Evolutionary conservation across 2,888 invertebrate species (phyloP), one percentile per base, ranked within the genome.

Genomic region (Caenorhabditis sulstoni): DNA sequence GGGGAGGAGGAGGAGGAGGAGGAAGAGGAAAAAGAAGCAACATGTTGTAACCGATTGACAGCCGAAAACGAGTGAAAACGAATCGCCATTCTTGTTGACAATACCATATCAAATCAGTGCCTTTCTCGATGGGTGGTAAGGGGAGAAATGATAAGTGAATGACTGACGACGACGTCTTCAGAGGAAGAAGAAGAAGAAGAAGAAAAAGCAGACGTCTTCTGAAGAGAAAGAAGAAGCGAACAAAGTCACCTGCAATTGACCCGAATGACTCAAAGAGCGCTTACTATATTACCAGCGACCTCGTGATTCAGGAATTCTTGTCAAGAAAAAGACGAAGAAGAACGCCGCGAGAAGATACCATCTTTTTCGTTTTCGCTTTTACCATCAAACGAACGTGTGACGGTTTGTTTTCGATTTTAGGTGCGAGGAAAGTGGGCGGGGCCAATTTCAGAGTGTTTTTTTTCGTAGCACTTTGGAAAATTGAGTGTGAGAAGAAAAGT

Each of bases 11-110:
- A n/a, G n/a, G 39, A 22, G 23, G 20, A n/a, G 35, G 53, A 41
- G 47, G 20, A 16, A 16, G 20, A 9, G 14, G 20, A 5, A 16
- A 47, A 47, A 58, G 53, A 70, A 70, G 61, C 70, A 70, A 70
- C 58, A 70, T 70, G 70, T 70, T 70, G 70, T 61, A 70, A 70
- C 61, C 55, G 70, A 47, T 22, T 59, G 67, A 67, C 58, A 68
- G 58, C 47, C 52, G 29, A 22, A 16, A 41, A 44, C 1, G 52
- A 44, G 11, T 29, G 11, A 9, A 35, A n/a, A n/a, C n/a, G 20
- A 47, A 14, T 37, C 70, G 37, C 61, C 61, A 53, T 61, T 61
- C 45, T 45, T 47, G 55, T 66, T 68, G 59, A 59, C 68, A 59
- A 52, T 59, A 59, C 50, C 57, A 68, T 41, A 68, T 68, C 68